These are phyloP conservation scores for Drosophila nebulosa DNA, from an alignment of 1,140 invertebrate species.

Conservation along the genomic window DNA sequence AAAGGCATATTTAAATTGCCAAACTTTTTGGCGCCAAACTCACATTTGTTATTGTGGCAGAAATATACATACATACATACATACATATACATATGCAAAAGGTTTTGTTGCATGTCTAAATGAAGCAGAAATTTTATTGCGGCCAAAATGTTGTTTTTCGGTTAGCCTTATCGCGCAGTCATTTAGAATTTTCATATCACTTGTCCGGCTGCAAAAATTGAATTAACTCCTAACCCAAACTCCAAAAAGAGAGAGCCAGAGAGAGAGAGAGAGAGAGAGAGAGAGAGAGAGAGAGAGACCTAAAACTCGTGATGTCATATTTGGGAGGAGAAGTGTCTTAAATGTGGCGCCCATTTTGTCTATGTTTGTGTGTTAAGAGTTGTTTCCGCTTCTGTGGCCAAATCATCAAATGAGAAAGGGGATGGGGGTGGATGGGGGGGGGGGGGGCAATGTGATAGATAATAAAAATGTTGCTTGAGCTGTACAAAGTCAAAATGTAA, in stretches of 20 bases:
- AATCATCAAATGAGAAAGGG: conserved; percentile 11
- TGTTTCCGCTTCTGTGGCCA: conserved; percentile 53
- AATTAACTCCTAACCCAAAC: conserved; percentile 40
- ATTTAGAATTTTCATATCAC: neutral
- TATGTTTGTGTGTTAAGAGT: conserved; percentile 1
- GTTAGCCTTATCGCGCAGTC: neutral
- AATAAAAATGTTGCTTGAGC: conserved; percentile 38
- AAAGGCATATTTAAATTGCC: conserved; percentile 21
- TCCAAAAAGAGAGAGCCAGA: neutral
- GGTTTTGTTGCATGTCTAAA: conserved; percentile 22
- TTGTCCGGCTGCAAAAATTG: conserved; percentile 48
- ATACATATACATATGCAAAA: conserved; percentile 39
- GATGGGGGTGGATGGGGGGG: neutral
- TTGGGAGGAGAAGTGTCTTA: neutral
- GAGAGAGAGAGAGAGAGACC: no score
- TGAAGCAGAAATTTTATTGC: conserved; percentile 41
- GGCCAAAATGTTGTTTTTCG: conserved; percentile 3
- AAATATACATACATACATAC: conserved; percentile 6
- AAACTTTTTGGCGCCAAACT: conserved; percentile 49
- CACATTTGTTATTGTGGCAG: neutral
- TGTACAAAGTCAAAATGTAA: conserved; percentile 29
- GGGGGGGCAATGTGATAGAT: no score
- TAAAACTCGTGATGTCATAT: neutral
- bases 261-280: no score
- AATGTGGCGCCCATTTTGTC: neutral